These are phyloP conservation scores for Drosophila antonietae DNA, from an alignment of 2,888 invertebrate species.

Conservation along the genomic window DNA sequence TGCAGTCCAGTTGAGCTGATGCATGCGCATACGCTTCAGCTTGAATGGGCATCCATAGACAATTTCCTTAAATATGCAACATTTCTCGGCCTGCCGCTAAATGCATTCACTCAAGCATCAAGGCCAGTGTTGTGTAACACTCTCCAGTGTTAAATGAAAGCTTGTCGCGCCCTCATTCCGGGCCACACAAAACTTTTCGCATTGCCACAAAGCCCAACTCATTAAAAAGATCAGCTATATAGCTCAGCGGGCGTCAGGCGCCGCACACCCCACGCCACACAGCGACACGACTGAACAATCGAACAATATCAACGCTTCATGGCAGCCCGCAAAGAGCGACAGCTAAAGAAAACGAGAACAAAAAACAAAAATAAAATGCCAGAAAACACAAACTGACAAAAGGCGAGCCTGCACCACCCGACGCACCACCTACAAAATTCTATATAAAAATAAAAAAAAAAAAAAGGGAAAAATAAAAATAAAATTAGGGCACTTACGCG, in stretches of 20 bases:
- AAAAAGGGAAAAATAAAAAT: slow-evolving; percentile 28
- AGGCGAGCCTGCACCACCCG: slow-evolving; percentile 36
- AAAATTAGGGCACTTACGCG: slow-evolving; percentile 79
- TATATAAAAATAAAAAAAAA: slow-evolving; percentile 8
- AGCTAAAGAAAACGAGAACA: slow-evolving; percentile 15
- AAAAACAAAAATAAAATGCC: slow-evolving; percentile 21
- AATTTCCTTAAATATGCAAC: neutral
- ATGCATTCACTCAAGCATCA: slow-evolving; percentile 61
- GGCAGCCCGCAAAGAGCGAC: slow-evolving; percentile 52
- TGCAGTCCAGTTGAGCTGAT: slow-evolving; percentile 1
- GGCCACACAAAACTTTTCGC: slow-evolving; percentile 71
- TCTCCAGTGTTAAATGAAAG: slow-evolving; percentile 56
- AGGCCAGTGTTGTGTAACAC: slow-evolving; percentile 48
- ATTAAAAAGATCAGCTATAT: slow-evolving; percentile 74
- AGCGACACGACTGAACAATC: slow-evolving; percentile 61
- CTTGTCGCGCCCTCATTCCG: slow-evolving; percentile 66
- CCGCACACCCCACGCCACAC: no score
- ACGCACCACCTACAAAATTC: slow-evolving; percentile 19
- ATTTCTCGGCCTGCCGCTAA: slow-evolving; percentile 30
- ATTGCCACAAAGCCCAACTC: slow-evolving; percentile 70
- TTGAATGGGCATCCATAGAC: neutral
- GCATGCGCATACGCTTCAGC: neutral
- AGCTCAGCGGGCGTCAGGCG: neutral
- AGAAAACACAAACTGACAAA: slow-evolving; percentile 56
- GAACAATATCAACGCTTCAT: slow-evolving; percentile 75